Conservation (phyloP, 2,888 invertebrate genomes). For the Hofmannophila pseudospretella region DNA sequence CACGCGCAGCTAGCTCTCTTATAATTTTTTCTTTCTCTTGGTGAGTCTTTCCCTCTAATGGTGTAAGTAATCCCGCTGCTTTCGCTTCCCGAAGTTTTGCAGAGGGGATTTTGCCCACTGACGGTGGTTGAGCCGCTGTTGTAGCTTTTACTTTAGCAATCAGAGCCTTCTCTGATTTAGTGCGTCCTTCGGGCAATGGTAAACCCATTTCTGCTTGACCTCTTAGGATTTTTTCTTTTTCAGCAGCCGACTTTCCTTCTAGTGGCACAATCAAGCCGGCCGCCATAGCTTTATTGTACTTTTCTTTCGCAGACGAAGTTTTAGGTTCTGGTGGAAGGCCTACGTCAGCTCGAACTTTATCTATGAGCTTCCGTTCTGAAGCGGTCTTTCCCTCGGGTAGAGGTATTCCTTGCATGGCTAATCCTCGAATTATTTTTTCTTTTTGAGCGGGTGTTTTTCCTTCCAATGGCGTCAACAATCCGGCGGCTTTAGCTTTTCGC, state of each 20-base stretch:
- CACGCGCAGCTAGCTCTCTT: slow-evolving; percentile 11
- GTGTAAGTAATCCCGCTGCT: slow-evolving; percentile 20
- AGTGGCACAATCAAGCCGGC: slow-evolving; percentile 25
- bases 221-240: slow-evolving; percentile 25
- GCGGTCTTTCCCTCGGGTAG: slow-evolving; percentile 26
- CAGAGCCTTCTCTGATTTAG: slow-evolving; percentile 8
- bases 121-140: background rate
- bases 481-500: slow-evolving; percentile 16
- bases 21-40: slow-evolving; percentile 20
- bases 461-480: slow-evolving; percentile 27
- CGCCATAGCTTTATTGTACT: slow-evolving; percentile 21
- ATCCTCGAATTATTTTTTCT: slow-evolving; percentile 19
- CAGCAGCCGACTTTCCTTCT: slow-evolving; percentile 24
- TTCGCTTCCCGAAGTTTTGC: slow-evolving; percentile 20
- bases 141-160: slow-evolving; percentile 8
- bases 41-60: slow-evolving; percentile 23
- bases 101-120: slow-evolving; percentile 8
- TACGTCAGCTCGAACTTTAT: slow-evolving; percentile 18
- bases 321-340: slow-evolving; percentile 22
- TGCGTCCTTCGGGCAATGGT: slow-evolving; percentile 22
- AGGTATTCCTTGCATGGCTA: slow-evolving; percentile 16
- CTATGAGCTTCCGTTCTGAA: slow-evolving; percentile 26
- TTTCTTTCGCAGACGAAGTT: slow-evolving; percentile 20
- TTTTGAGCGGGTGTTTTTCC: slow-evolving; percentile 26
- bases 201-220: slow-evolving; percentile 18